Evolutionary conservation across 2,113 vertebrate species (phyloP), one percentile per base, ranked within the genome.

Genomic region (Pycnonotus jocosus): DNA sequence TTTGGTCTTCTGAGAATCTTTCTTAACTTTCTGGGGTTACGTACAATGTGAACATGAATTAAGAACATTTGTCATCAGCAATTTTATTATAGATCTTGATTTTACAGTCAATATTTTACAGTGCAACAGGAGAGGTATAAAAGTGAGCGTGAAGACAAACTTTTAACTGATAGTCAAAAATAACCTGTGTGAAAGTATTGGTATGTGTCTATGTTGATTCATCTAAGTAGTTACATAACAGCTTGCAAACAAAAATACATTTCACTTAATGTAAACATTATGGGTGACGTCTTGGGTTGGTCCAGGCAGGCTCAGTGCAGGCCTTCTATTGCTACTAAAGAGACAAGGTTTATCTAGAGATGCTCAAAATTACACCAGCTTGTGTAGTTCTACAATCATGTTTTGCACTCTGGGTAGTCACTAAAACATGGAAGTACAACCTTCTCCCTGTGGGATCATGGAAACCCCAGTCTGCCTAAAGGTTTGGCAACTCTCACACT

Each of bases 231-330:
- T 54, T 78, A 93, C 20, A 23, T 27, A 90, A 58, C 12, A 81
- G 25, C 35, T 27, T 64, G 62, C 33, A 94, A 90, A 77, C 62
- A 90, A 81, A 91, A 95, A 80, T 27, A 53, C 12, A 40, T 88
- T 86, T 80, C 37, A 15, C 16, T 70, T 92, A 50, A 77, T 70
- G 81, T 96, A 96, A 96, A 90, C 88, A 74, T 86, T 44, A 44
- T 18, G 17, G 72, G 47, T 18, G 18, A 84, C 33, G 76, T 73
- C 44, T 64, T 51, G 48, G 58, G 25, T 68, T 76, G 74, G 76
- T 90, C 80, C 77, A 92, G 56, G 54, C 74, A 50, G 51, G 89
- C 24, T 78, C 72, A 81, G 56, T 37, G 72, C 42, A 81, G 40
- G 35, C 28, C 22, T 73, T 37, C 35, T 28, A 42, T 20, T 16